Base-by-base conservation (phyloP, 2,113 vertebrate species). In the Grallaria varia region DNA sequence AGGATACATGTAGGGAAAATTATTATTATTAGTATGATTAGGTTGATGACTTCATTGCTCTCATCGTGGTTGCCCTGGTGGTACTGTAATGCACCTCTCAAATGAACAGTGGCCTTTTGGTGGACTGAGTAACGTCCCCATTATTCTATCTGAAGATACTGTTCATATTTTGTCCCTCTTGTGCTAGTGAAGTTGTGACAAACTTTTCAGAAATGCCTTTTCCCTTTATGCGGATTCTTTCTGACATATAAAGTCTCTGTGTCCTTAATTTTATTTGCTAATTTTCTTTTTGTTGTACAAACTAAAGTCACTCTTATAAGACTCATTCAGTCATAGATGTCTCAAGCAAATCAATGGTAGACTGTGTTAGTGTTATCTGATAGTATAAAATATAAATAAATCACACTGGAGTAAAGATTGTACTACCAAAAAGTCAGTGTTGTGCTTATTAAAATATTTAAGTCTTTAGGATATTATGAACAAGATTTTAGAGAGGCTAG, bases 21-120 rank as follows among this genome's bases (percentile, higher is more conserved):
- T 89, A 87, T 94, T 90, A 55, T 85, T 95, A 27, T 75, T 90
- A 63, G 39, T 91, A 30, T 62, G 63, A 85, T 87, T 64, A 93
- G 66, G 64, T 86, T 94, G 89, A 90, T 95, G 78, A 93, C 73
- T 93, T 93, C 37, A 90, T 84, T 95, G 53, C 87, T 90, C 7
- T 85, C 74, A 72, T 87, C 42, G 8, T 25, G 55, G 42, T 81
- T 93, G 56, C 81, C 55, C 42, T 93, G 35, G 47, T 90, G 71
- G 83, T 81, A 14, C 84, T 59, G 27, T 85, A 79, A 90, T 40
- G 39, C 31, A 68, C 69, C 67, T 91, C 59, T 80, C 40, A 72
- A 78, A 76, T 45, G 42, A 90, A 47, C 67, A 86, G 33, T 42
- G 44, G 42, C 16, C 10, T 90, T 76, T 62, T 73, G 49, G 50